Evolutionary conservation across 2,888 invertebrate genomes (phyloP), one percentile per base, ranked within the genome.

Genomic region (Augochlorella aurata): DNA sequence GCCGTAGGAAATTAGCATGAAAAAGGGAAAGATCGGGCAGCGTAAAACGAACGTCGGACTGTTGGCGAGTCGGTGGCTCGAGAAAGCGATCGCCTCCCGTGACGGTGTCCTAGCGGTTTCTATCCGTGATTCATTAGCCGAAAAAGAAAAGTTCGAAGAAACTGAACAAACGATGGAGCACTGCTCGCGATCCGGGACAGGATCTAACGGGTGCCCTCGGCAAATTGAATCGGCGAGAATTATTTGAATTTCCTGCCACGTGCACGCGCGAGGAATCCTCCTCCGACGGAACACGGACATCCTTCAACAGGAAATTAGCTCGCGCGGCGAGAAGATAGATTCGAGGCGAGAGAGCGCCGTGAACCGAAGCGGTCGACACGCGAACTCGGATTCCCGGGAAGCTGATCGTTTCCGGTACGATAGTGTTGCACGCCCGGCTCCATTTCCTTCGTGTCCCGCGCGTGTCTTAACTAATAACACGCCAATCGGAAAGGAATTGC

Each of bases 361-460:
- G 29, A 81, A 58, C 54, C 63, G 63, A 65, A 69, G 69, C 47
- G 68, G 44, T 45, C 69, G 49, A 67, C 70, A 70, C 75, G 70
- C 69, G 66, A 73, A 58, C 54, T 16, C 18, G 82, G 47, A 82
- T 82, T 74, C 77, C 38, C 71, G 49, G 68, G 81, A 86, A 85
- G 79, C 74, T 72, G 79, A 76, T 76, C 79, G 79, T 72, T 86
- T 86, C 85, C 84, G 80, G 78, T 78, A 67, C 71, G 18, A 50
- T 74, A 58, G 58, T 52, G 66, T 70, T 75, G 52, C 63, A 29
- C 61, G 49, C 44, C 52, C 18, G 49, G 38, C 54, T 24, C 70
- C 66, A 52, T 73, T 65, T 71, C 65, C 71, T 72, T 45, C 72
- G 74, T 44, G 67, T 72, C 49, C 21, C 61, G 49, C 52, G 49